Base-by-base conservation (phyloP, 2,888 invertebrate genomes). In the Diarsia mendica region DNA sequence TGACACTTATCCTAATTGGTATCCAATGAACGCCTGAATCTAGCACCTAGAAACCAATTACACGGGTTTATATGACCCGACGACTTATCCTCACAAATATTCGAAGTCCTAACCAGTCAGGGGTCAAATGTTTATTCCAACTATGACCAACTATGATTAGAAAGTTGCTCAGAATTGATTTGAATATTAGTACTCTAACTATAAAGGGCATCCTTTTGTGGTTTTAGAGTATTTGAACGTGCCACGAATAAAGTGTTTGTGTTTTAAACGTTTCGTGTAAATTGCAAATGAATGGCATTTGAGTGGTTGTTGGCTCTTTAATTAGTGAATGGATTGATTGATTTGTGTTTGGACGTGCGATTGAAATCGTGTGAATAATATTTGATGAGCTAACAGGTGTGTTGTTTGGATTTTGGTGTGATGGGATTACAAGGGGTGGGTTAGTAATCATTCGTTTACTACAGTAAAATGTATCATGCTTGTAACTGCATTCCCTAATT, bases 91-190 rank as follows among this genome's bases (percentile, higher is more conserved):
- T 58, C 39, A 71, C 60, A 83, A 73, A 73, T 75, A 72, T 69
- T 58, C 1, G 48, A 69, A 82, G 82, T 67, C 63, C 51, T 51
- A 71, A 85, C 64, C 44, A 66, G 82, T 67, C 75, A 72, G 15
- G 71, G 87, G 83, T 85, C 75, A 83, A 63, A 39, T 63, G 71
- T 72, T 74, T 66, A 76, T 67, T 77, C 58, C 5, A 15, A 20
- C 72, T 75, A 69, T 72, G 65, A 73, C 58, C 5, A 15, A 20
- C 72, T 75, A 69, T 72, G 65, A 73, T 79, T 85, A 67, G 86
- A 86, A 83, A 87, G 83, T 85, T 83, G 77, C 53, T 66, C 55
- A 73, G 77, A 61, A 82, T 82, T 55, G 58, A 87, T 86, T 85
- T 80, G 74, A 82, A 87, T 86, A 80, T 86, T 79, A 73, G 67